These are phyloP conservation scores for Xenopus petersii DNA, from an alignment of 2,797 vertebrate genomes.

Conservation along the genomic window DNA sequence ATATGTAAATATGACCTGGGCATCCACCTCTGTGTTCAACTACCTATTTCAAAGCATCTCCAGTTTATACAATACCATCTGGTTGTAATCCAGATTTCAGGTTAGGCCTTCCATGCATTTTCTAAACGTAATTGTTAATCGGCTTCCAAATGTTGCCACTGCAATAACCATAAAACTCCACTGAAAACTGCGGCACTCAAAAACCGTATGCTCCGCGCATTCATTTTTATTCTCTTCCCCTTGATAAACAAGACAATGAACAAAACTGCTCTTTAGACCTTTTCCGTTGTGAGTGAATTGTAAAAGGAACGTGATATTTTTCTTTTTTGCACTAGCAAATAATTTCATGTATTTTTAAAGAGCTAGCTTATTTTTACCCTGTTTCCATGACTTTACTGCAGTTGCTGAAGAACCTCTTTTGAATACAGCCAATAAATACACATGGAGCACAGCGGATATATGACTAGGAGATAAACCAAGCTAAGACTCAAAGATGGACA, in stretches of 20 bases:
- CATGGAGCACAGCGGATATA: too few relatives aligned
- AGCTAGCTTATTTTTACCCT: background rate
- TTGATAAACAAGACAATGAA: conserved; percentile 41
- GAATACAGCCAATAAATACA: too few relatives aligned
- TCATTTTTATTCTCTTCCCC: conserved; percentile 32
- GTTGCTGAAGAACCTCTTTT: background rate
- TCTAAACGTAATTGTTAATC: conserved; percentile 43
- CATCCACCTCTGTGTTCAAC: conserved; percentile 9
- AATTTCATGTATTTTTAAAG: background rate
- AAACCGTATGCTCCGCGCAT: conserved; percentile 40
- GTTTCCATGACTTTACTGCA: background rate
- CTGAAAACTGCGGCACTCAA: conserved; percentile 42
- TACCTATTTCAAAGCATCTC: conserved; percentile 27
- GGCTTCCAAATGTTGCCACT: conserved; percentile 43
- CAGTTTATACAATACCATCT: conserved; percentile 32
- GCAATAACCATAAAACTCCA: conserved; percentile 45
- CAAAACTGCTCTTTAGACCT: conserved; percentile 33
- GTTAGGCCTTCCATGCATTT: conserved; percentile 43
- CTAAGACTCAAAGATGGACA: too few relatives aligned
- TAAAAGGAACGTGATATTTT: background rate
- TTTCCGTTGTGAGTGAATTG: conserved; percentile 20
- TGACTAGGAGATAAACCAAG: too few relatives aligned
- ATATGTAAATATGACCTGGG: conserved; percentile 27
- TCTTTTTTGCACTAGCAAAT: background rate
- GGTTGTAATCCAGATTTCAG: conserved; percentile 41